These are phyloP conservation scores for Hylia prasina DNA, from an alignment of 2,113 vertebrate genomes.

Conservation along the genomic window DNA sequence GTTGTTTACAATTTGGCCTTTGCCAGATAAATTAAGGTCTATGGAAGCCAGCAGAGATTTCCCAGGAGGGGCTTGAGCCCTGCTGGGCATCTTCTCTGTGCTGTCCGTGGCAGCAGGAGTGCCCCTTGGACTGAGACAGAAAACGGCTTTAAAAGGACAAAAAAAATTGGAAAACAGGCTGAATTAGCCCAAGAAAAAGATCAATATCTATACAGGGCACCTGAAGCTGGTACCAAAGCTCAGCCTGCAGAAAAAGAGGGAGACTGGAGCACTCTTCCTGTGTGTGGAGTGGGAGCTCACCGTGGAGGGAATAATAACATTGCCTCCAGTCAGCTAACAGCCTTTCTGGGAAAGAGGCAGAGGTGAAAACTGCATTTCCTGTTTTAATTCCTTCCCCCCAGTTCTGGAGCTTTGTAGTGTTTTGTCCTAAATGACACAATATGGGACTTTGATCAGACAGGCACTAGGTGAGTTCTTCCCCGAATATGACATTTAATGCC, in stretches of 20 bases:
- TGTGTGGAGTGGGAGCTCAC: background rate
- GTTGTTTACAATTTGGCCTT: constrained; percentile 20
- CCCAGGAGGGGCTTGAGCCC: background rate
- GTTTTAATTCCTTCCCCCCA: background rate
- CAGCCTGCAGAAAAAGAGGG: background rate
- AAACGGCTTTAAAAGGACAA: background rate
- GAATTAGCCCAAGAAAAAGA: background rate
- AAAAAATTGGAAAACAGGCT: background rate
- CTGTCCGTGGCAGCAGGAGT: background rate
- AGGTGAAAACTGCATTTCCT: background rate
- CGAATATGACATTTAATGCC: background rate
- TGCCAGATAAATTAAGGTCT: constrained; percentile 23
- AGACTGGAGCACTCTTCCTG: rapidly evolving
- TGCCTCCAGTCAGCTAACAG: background rate
- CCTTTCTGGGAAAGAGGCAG: background rate
- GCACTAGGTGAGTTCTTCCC: background rate
- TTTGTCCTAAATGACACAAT: background rate
- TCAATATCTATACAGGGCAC: background rate
- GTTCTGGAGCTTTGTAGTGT: background rate
- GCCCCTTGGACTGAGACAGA: background rate
- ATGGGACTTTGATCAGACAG: background rate
- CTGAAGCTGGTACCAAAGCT: background rate
- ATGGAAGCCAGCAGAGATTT: constrained; percentile 5
- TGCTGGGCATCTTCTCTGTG: background rate
- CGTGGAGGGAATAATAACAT: rapidly evolving